phyloP scores from a whole-genome alignment of 2,113 vertebrate genomes.

The Ascaphus truei region DNA sequence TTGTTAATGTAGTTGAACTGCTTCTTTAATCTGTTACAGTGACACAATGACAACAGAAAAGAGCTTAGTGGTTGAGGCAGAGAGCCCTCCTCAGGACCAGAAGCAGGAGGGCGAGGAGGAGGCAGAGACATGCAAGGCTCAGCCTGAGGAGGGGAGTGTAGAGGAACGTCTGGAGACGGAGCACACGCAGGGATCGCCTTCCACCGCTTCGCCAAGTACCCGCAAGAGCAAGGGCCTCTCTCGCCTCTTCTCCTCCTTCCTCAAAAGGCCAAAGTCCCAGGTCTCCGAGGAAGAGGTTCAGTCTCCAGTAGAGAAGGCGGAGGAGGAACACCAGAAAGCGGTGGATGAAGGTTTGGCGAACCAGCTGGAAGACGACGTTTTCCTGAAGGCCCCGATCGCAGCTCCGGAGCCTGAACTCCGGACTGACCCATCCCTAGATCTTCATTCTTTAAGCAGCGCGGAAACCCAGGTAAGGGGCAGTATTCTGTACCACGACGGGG shows the following conservation, averaged over 20 bases:
- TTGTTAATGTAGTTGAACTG: too few species aligned
- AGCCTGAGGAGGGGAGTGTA: constrained; percentile 43
- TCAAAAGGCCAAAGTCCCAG: constrained; percentile 86
- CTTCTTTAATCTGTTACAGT: constrained; percentile 50
- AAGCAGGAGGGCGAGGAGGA: constrained; percentile 64
- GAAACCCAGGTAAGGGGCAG: constrained; percentile 83
- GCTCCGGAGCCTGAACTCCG: constrained; percentile 92
- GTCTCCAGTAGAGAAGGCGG: constrained; percentile 47
- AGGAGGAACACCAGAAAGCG: constrained; percentile 51
- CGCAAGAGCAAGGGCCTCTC: constrained; percentile 78
- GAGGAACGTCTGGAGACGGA: constrained; percentile 24
- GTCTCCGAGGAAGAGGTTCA: constrained; percentile 66
- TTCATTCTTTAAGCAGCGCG: constrained; percentile 88
- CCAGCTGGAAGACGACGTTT: constrained; percentile 60
- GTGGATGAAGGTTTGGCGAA: constrained; percentile 51
- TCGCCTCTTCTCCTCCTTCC: constrained; percentile 87
- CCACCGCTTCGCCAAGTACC: constrained; percentile 65
- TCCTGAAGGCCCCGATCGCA: constrained; percentile 90
- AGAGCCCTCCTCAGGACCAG: constrained; percentile 58
- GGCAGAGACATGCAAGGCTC: constrained; percentile 49
- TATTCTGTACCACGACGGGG: neutral
- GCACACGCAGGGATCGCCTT: constrained; percentile 60
- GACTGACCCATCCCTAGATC: constrained; percentile 82
- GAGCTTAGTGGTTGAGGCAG: constrained; percentile 59
- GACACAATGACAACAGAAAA: constrained; percentile 93